Percentiles rank a stretch among this genome's conserved stretches.
Evolutionary conservation across 2,113 vertebrate species (phyloP).

Genomic region (Platichthys flesus): DNA sequence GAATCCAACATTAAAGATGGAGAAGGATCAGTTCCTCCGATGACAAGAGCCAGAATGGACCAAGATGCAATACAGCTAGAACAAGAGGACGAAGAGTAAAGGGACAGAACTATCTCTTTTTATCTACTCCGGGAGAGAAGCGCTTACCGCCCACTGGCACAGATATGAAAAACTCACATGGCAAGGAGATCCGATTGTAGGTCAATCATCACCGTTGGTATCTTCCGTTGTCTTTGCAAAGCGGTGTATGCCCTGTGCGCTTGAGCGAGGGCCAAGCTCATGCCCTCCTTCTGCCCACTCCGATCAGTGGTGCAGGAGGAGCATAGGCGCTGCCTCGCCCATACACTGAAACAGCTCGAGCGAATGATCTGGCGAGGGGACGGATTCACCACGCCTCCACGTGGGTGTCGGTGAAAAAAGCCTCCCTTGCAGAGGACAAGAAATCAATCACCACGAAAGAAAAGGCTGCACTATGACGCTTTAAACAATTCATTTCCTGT

Average conservation of each 20-base stretch:
- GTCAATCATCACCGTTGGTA: constrained; percentile 4
- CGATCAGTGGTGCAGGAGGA: constrained; percentile 37
- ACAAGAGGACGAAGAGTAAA: too few relatives aligned
- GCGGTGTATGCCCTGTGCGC: background rate
- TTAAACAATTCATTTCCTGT: constrained; percentile 40
- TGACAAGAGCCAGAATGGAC: too few relatives aligned
- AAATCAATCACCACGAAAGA: constrained; percentile 13
- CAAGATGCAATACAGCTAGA: too few relatives aligned
- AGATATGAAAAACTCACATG: constrained; percentile 4
- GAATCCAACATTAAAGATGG: background rate
- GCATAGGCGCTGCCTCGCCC: background rate
- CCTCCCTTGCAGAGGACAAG: background rate
- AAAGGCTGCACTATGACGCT: background rate
- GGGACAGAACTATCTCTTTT: too few relatives aligned
- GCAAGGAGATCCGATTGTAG: constrained; percentile 23
- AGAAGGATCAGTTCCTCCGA: too few relatives aligned
- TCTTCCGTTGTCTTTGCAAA: constrained; percentile 1
- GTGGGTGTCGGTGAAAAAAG: background rate
- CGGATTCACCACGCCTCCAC: background rate
- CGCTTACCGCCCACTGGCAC: constrained; percentile 20
- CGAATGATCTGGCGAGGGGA: background rate
- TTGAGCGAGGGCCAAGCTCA: constrained; percentile 33
- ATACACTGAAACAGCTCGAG: background rate
- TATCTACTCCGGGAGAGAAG: background rate
- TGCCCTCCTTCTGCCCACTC: constrained; percentile 70